Evolutionary conservation across 2,797 vertebrate species (phyloP).

Genomic region (Characodon lateralis): DNA sequence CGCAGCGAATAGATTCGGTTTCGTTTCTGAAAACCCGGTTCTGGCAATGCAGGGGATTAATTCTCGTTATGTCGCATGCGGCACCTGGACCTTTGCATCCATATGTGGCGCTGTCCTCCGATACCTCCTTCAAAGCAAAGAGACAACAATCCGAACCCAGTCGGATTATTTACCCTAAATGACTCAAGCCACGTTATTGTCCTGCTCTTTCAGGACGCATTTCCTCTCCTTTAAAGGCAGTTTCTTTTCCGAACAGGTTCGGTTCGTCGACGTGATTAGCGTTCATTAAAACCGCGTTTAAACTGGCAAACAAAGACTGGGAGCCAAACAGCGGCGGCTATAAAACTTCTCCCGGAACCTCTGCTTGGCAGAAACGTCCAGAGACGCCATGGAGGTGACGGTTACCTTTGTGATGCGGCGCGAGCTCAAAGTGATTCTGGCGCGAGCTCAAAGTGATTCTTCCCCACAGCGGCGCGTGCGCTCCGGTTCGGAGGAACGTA

Average conservation of each 20-base stretch:
- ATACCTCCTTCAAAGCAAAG: neutral
- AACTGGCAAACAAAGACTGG: neutral
- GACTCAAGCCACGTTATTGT: conserved; percentile 11
- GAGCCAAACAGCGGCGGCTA: too few species aligned
- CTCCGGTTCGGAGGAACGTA: conserved; percentile 7
- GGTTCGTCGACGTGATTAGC: neutral
- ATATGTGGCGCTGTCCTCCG: neutral
- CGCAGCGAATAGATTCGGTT: too few species aligned
- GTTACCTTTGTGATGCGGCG: conserved; percentile 56
- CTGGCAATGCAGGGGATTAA: neutral
- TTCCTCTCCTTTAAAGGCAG: conserved; percentile 7
- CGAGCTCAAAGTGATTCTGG: conserved; percentile 38
- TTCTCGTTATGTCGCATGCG: conserved; percentile 31
- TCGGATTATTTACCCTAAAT: neutral
- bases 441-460: conserved; percentile 37
- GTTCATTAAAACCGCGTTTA: neutral
- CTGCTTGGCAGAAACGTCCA: neutral
- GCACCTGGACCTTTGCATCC: neutral
- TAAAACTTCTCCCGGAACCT: too few species aligned
- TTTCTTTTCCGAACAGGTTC: conserved; percentile 20
- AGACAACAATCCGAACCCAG: neutral
- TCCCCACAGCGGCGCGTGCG: conserved; percentile 39
- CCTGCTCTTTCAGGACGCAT: conserved; percentile 9
- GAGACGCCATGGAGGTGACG: neutral
- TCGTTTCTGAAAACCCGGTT: neutral